Percentiles rank a stretch among this genome's conserved stretches.
These are phyloP conservation scores for Sminthurides bifidus DNA, from an alignment of 1,140 invertebrate species.

Conservation along the genomic window DNA sequence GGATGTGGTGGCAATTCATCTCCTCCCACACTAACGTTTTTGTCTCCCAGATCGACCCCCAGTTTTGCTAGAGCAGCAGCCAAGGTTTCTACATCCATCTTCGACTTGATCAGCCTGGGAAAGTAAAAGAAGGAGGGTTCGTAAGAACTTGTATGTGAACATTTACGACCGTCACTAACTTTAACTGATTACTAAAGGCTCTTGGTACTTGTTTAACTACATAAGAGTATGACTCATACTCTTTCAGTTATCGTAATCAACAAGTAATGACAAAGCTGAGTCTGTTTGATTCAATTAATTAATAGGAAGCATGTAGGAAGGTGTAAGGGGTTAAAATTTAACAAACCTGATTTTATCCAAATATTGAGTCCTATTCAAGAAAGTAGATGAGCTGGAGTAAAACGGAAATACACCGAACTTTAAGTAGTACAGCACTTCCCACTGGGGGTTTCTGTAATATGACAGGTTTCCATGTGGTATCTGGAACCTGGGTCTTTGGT, in stretches of 20 bases:
- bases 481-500: conserved; percentile 16
- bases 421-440: conserved; percentile 18
- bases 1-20: not conserved
- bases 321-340: not conserved
- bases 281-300: not conserved
- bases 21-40: not conserved
- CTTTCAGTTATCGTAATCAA: not conserved
- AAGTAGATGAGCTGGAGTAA: conserved; percentile 8
- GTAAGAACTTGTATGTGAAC: not conserved
- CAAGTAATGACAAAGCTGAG: not conserved
- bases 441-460: conserved; percentile 12
- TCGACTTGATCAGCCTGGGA: not conserved
- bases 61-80: too few species aligned
- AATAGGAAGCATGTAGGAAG: not conserved
- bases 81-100: not conserved
- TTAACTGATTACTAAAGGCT: not conserved
- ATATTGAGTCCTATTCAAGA: conserved; percentile 13
- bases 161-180: not conserved
- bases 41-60: not conserved
- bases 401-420: conserved; percentile 19
- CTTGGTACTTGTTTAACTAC: not conserved
- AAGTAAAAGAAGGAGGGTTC: not conserved
- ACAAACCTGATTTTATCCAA: conserved; percentile 8
- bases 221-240: not conserved
- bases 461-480: conserved; percentile 19